phyloP scores from a whole-genome alignment of 2,888 invertebrate genomes.

The Hetaerina titia region DNA sequence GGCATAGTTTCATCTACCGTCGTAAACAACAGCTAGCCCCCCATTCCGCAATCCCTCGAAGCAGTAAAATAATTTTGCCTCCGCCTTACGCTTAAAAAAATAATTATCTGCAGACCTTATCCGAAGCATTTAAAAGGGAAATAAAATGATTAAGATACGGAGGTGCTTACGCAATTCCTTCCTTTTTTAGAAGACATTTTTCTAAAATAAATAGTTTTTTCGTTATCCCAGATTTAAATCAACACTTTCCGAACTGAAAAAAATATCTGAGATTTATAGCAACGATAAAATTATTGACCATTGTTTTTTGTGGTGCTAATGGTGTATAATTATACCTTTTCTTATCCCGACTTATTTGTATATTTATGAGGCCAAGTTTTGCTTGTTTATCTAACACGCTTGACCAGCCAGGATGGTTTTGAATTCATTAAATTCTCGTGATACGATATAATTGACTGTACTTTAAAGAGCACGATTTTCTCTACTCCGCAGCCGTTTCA shows the following conservation, averaged over 20 bases:
- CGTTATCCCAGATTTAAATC: background rate
- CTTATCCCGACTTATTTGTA: background rate
- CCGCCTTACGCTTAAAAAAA: background rate
- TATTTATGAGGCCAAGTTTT: background rate
- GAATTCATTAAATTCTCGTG: too few species aligned
- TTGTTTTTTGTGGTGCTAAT: background rate
- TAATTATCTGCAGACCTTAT: slow-evolving; percentile 25
- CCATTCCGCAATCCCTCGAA: background rate
- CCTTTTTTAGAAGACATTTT: background rate
- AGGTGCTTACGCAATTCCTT: background rate
- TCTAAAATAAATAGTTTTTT: background rate
- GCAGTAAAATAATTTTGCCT: background rate
- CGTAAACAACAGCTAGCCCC: slow-evolving; percentile 24
- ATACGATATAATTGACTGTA: too few species aligned
- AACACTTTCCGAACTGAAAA: background rate
- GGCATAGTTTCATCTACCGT: background rate
- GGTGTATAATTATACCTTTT: background rate
- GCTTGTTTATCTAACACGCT: background rate
- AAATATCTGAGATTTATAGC: background rate
- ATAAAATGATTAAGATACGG: slow-evolving; percentile 50
- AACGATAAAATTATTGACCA: background rate
- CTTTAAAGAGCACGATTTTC: too few species aligned
- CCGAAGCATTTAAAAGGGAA: slow-evolving; percentile 26
- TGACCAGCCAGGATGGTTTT: background rate
- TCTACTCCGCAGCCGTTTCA: too few species aligned